Base-by-base conservation (phyloP, 2,113 vertebrate genomes). In the Syngnathus typhle region DNA sequence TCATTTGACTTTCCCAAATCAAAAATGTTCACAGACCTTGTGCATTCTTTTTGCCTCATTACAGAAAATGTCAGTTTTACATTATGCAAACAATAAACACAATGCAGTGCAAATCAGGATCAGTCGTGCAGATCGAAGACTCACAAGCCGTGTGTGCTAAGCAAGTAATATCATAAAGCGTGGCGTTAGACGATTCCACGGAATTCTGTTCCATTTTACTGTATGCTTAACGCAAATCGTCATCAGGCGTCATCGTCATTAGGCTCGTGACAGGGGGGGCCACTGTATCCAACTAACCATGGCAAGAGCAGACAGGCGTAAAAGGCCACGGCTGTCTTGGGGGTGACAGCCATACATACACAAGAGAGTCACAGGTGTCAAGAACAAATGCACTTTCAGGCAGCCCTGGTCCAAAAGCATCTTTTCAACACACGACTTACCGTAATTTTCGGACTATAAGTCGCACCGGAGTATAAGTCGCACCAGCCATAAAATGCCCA, bases 321-420 rank as follows among this genome's bases (percentile, higher is more conserved):
- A 7, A 1, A 72, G 61, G 73, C 64, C 73, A 68, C 77, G 74
- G 70, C 75, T 70, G 82, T 44, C 61, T 39, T 39, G 58, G 6
- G 75, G 74, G 27, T 51, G 1, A 65, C 49, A 58, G 64, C 70
- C 69, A 65, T 75, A 80, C 83, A 52, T 23, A 55, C 43, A 82
- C 65, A 72, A 23, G 65, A n/a, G 52, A 2, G 27, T 69, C 75
- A 78, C 19, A 32, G 27, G 39, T 59, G 44, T 19, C 36, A 39
- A 67, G 46, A 23, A 72, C 43, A 68, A 55, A 65, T 62, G 59
- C 12, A 0, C 18, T 61, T 78, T 69, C 63, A 64, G 62, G 69
- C 60, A 32, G 27, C 27, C 12, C 12, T 44, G 43, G 11, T 44
- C 43, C 43, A 44, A 44, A 44, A 12, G 43, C 10, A 44, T 44